Evolutionary conservation across 2,888 invertebrate genomes (phyloP), one percentile per base, ranked within the genome.

Genomic region (Palloptera scutellata): DNA sequence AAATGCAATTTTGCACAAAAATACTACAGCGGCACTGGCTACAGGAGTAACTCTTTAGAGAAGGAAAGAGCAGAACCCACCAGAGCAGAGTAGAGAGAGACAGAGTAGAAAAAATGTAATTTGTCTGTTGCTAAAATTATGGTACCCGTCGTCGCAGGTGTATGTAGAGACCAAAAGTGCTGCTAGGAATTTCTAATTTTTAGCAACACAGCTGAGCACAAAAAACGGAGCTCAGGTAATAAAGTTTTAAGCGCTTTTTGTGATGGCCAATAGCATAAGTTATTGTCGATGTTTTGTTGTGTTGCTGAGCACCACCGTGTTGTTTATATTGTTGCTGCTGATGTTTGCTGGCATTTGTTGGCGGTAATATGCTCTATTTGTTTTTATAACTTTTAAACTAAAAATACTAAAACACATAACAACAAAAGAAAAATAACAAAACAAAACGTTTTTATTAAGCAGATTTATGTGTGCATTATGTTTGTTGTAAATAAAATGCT

Each of bases 171-270:
- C 6, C 2, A 6, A 30, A 48, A 4, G 8, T 10, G 48, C 48
- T n/a, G 15, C 10, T 13, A 13, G 11, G n/a, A 48, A 48, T n/a
- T 48, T 13, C n/a, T 15, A 13, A 48, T n/a, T 48, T 13, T 15
- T 15, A 1, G 1, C 45, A 45, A 3, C 12, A 9, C n/a, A 30
- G 15, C 43, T 9, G n/a, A n/a, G 11, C 48, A 48, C 13, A 8
- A 48, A 8, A 13, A 48, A 48, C 0, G n/a, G 15, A 13, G n/a
- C 15, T 43, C n/a, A 57, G 62, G 42, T 62, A 52, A 58, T 58
- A 64, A 58, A 64, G 64, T 64, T 64, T 64, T 64, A 51, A 64
- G 64, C 51, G 51, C 51, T 58, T 42, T 48, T 48, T 40, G 15
- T 40, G 48, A 64, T 52, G 64, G 42, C 17, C 41, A 48, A n/a